phyloP scores from a whole-genome alignment of 2,797 vertebrate species.

The Erpetoichthys calabaricus region DNA sequence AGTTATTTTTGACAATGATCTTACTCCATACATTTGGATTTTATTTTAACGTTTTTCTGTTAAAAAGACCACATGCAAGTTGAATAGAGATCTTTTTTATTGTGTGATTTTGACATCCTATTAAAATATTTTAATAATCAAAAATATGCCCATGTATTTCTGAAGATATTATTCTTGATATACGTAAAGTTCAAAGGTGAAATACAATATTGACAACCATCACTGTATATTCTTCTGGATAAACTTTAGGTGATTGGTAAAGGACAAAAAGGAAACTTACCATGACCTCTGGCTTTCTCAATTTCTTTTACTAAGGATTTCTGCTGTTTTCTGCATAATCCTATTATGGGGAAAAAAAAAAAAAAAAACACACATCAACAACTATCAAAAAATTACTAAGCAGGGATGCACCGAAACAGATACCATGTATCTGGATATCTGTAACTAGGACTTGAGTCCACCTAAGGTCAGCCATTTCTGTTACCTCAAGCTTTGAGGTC shows the following conservation, averaged over 20 bases:
- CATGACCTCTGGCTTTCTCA: constrained; percentile 49
- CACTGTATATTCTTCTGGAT: neutral
- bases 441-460: neutral
- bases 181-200: too few species aligned
- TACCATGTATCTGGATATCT: neutral
- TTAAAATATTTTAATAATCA: too few species aligned
- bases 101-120: too few species aligned
- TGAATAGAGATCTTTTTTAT: too few species aligned
- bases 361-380: too few species aligned
- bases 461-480: neutral
- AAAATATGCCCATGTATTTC: too few species aligned
- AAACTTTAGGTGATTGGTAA: neutral
- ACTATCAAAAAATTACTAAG: neutral
- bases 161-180: too few species aligned
- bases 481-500: too few species aligned
- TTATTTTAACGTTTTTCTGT: too few species aligned
- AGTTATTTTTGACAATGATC: too few species aligned
- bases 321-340: constrained; percentile 77
- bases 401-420: neutral
- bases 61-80: too few species aligned
- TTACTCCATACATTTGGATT: too few species aligned
- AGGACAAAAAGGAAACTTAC: constrained; percentile 31
- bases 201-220: neutral
- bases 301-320: constrained; percentile 54
- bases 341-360: constrained; percentile 28